Base-by-base conservation (phyloP, 2,113 vertebrate species). In the Acrocephalus arundinaceus region DNA sequence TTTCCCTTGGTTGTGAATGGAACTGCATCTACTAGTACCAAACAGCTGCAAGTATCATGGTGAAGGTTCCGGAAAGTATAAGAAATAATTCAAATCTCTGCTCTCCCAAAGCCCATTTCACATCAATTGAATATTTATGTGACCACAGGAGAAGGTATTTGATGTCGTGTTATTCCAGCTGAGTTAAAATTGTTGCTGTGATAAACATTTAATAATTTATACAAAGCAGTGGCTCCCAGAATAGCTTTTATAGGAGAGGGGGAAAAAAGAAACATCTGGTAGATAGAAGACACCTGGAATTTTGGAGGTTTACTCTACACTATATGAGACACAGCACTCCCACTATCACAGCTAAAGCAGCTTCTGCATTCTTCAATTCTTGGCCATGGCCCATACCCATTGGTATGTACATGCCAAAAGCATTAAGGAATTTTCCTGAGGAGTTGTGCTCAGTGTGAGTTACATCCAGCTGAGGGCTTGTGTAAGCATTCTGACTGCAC, bases 141-240 rank as follows among this genome's bases (percentile, higher is more conserved):
- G 45, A 68, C 49, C 75, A 23, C n/a, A 73, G 17, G 18, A 91
- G 49, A 90, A 86, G 41, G 18, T 70, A n/a, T 80, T 61, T 86
- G 37, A 76, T 28, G 27, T 30, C 18, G 35, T 39, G 23, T 39
- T n/a, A 54, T 91, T 94, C 82, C 55, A 89, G 25, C 41, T 74
- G 80, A 35, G 37, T 74, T 45, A 74, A 87, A 91, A 94, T 35
- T 30, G 10, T 61, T 71, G 39, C 39, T 85, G 37, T 72, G 49
- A 89, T 85, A 93, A 94, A 67, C 74, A 88, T 43, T 93, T 80
- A 67, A 88, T 88, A 79, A 79, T 83, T 92, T 73, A 57, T 77
- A 66, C 3, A 10, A 83, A 77, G 37, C 41, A 43, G 28, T 48
- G 19, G 14, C 54, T 92, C 72, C 46, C 33, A 61, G 30, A 93